Evolutionary conservation across 2,113 vertebrate genomes (phyloP).

Genomic region (Bubo scandiacus): DNA sequence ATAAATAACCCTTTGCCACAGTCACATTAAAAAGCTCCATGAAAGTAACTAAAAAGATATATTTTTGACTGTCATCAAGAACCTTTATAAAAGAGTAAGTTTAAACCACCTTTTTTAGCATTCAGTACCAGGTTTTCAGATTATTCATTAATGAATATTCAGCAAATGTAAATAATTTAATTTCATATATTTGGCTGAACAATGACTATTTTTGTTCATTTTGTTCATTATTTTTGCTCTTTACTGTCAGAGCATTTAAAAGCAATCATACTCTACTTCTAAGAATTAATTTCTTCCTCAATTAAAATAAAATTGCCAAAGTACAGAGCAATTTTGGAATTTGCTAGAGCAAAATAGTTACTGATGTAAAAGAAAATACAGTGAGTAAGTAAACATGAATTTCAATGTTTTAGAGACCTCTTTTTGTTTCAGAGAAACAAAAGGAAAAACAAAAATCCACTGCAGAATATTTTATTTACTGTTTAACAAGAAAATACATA

Average conservation of each 20-base stretch:
- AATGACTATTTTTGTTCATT: neutral
- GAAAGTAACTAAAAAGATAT: neutral
- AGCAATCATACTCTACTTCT: neutral
- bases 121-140: neutral
- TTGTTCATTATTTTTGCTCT: neutral
- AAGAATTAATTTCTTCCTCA: constrained; percentile 23
- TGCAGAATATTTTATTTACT: neutral
- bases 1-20: neutral
- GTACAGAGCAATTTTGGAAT: constrained; percentile 26
- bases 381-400: neutral
- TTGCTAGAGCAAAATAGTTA: constrained; percentile 49
- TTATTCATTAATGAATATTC: neutral
- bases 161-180: neutral
- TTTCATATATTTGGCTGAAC: neutral
- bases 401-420: neutral
- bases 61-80: neutral
- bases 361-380: constrained; percentile 11
- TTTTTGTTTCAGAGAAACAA: neutral
- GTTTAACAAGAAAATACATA: neutral
- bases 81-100: neutral
- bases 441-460: neutral
- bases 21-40: neutral
- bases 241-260: constrained; percentile 30
- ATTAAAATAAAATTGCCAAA: constrained; percentile 36
- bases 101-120: neutral